Conservation (phyloP, 1,140 invertebrate genomes). For the Nasonia giraulti region DNA sequence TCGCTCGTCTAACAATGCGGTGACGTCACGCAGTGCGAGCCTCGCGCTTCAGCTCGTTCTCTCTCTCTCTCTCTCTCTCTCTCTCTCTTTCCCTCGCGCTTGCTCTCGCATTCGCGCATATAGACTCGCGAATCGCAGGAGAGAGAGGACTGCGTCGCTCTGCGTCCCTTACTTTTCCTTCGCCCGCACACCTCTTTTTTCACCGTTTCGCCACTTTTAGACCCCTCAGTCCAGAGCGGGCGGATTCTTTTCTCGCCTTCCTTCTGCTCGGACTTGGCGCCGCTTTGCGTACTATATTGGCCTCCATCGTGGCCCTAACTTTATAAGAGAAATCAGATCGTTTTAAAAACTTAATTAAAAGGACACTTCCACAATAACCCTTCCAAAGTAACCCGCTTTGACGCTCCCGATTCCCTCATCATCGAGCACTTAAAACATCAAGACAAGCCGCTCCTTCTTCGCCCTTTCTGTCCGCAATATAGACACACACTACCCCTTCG, state of each 20-base stretch:
- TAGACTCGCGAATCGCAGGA: slow-evolving; percentile 18
- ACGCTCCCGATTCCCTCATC: slow-evolving; percentile 64
- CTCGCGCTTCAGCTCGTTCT: slow-evolving; percentile 10
- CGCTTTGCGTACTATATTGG: neutral
- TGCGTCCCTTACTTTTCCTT: neutral
- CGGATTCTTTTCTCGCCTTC: neutral
- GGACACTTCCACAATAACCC: too few species aligned
- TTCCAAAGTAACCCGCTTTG: too few species aligned
- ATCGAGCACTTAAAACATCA: slow-evolving; percentile 17
- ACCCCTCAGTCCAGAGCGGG: neutral
- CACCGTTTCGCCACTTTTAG: slow-evolving; percentile 47
- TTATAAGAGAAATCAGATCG: too few species aligned
- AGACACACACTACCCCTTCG: neutral
- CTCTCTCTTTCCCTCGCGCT: slow-evolving; percentile 10
- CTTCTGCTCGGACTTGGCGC: neutral
- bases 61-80: slow-evolving; percentile 3
- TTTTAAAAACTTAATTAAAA: too few species aligned
- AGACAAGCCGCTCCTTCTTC: neutral
- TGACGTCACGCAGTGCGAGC: slow-evolving; percentile 70
- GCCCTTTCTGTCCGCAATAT: slow-evolving; percentile 52
- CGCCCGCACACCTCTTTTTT: neutral
- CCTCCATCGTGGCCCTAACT: too few species aligned
- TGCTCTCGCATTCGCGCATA: slow-evolving; percentile 2
- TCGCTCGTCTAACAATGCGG: slow-evolving; percentile 75
- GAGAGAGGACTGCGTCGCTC: neutral